Evolutionary conservation across 2,888 invertebrate genomes (phyloP), one percentile per base, ranked within the genome.

Genomic region (Rhagium mordax): DNA sequence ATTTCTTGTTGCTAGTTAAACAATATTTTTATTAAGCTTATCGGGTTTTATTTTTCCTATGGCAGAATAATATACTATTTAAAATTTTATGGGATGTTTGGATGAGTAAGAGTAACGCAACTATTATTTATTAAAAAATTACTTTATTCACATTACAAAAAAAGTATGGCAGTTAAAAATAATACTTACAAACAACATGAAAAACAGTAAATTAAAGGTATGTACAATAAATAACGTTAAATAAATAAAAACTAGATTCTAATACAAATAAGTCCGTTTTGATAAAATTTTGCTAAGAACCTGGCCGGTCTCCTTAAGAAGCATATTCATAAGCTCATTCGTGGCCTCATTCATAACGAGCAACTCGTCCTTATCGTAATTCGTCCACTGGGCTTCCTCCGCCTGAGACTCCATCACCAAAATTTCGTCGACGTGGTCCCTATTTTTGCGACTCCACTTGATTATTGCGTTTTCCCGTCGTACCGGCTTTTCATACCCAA

Each of bases 321-420:
- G 84, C 76, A 89, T 86, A 75, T 90, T 88, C 72, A 93, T 87
- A 81, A 93, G 89, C 72, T 90, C 89, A 75, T 91, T 90, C 0
- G 93, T 89, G 16, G 91, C 84, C 80, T 90, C 88, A 80, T 91
- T 90, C 82, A 94, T 93, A 20, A 95, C 92, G 47, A 91, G 89
- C 18, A 91, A 87, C 84, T 94, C 94, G 82, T 94, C 94, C 60
- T 90, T 87, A 83, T 93, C 92, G 83, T 93, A 94, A 83, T 92
- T 92, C 0, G 92, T 92, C 94, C 95, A 95, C 77, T 92, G 91
- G 13, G 90, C 88, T 83, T 95, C 94, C 81, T 94, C 94, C 64
- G 91, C 91, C 79, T 91, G 92, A 62, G 93, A 90, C 85, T 94
- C 94, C 70, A 91, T 89, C 29, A 94, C 91, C 69, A 94, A 88